Evolutionary conservation across 2,113 vertebrate species (phyloP).

Genomic region (Rhineura floridana): DNA sequence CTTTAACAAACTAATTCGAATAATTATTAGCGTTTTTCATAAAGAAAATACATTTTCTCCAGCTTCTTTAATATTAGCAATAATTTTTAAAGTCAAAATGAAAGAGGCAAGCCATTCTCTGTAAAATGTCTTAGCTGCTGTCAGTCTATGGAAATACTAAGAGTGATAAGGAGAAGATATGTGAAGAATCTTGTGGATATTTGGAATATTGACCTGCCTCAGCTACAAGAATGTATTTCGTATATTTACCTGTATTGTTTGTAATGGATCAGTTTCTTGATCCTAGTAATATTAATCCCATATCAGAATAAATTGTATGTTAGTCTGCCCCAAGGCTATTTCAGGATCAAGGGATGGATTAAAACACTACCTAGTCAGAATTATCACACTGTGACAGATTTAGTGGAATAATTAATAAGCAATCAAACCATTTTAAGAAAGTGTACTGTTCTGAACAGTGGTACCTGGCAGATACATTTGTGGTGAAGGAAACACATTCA

Average conservation of each 20-base stretch:
- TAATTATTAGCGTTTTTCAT: slow-evolving; percentile 38
- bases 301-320: neutral
- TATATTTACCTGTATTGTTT: neutral
- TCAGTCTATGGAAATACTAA: slow-evolving; percentile 12
- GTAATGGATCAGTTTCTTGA: neutral
- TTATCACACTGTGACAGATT: neutral
- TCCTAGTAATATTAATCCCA: neutral
- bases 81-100: neutral
- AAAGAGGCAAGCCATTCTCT: slow-evolving; percentile 8
- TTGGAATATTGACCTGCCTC: slow-evolving; percentile 25
- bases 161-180: neutral
- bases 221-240: neutral
- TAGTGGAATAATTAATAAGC: neutral
- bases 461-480: slow-evolving; percentile 97
- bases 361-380: neutral
- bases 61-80: neutral
- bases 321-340: neutral
- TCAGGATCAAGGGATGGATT: neutral
- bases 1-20: neutral
- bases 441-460: neutral
- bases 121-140: slow-evolving; percentile 41
- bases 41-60: neutral
- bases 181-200: neutral
- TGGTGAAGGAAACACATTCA: slow-evolving; percentile 97
- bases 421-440: neutral